Evolutionary conservation across 2,113 vertebrate genomes (phyloP), one percentile per base, ranked within the genome.

Genomic region (Bufo gargarizans): DNA sequence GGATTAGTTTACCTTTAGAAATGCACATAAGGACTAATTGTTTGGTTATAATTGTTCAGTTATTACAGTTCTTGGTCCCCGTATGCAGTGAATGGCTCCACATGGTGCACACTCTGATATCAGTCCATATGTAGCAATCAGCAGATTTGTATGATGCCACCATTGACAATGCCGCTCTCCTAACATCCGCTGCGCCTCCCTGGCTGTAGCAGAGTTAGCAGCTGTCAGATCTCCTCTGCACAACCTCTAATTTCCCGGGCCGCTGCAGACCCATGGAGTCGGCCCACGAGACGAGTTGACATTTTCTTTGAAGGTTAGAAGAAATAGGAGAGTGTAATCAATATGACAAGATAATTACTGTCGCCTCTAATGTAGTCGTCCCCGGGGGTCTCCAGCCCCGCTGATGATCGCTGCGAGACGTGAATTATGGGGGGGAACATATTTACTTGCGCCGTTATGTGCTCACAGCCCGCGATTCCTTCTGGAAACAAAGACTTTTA

Each of bases 221-320:
- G 22, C 56, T 53, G 55, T 9, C 58, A 14, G 14, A 16, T 88
- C 87, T 88, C 81, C 87, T 88, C 22, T 84, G 79, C 67, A 88
- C 87, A 88, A 88, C 87, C 87, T 88, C 87, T 88, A 84, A 78
- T 84, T 83, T 83, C 69, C 53, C 7, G 56, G 69, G 20, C 49
- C 47, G 71, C 80, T 3, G 47, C 17, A 67, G 69, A 77, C 45
- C 50, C 82, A 16, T 55, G 71, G 7, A 43, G 55, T 53, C n/a
- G 56, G 33, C 89, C 50, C 85, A 20, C 7, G 86, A 87, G 89
- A 90, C 56, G 55, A 76, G 61, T 79, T 80, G 85, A 90, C 89
- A 88, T 88, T 90, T 85, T 88, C 86, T 77, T 90, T 90, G 86
- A 87, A 87, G 85, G 85, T 84, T 90, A 88, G 55, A 63, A 87